Percentiles rank a stretch among this genome's conserved stretches.
Evolutionary conservation across 2,888 invertebrate species (phyloP).

Genomic region (Stegana nigrithorax): DNA sequence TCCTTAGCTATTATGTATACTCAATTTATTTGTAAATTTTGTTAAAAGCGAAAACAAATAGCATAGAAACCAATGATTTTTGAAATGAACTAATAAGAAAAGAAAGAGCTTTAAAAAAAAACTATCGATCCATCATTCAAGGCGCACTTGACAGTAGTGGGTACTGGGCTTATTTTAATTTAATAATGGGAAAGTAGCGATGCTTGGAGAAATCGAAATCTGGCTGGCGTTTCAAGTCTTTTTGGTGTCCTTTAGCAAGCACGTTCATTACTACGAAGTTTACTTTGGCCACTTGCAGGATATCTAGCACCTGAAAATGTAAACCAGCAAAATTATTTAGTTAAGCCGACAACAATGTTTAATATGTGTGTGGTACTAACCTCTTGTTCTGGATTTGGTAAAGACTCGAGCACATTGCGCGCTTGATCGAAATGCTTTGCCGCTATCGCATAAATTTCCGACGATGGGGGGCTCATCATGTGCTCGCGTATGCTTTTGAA

Average conservation of each 20-base stretch:
- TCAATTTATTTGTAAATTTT: slow-evolving; percentile 38
- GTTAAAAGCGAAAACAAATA: neutral
- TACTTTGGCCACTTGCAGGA: slow-evolving; percentile 92
- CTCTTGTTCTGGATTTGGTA: slow-evolving; percentile 84
- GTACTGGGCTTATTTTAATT: slow-evolving; percentile 67
- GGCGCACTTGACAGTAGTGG: neutral
- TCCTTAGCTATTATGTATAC: slow-evolving; percentile 23
- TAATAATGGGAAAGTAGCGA: slow-evolving; percentile 92
- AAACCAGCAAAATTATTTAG: neutral
- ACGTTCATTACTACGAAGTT: slow-evolving; percentile 96
- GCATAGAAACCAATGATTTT: no score
- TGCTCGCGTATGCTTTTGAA: slow-evolving; percentile 85
- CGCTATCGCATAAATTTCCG: slow-evolving; percentile 82
- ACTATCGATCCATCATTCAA: no score
- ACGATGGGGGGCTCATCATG: slow-evolving; percentile 72
- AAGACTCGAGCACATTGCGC: slow-evolving; percentile 83
- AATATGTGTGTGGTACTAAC: slow-evolving; percentile 69
- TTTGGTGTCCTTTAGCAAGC: slow-evolving; percentile 91
- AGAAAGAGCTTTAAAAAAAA: no score
- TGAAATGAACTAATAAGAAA: no score
- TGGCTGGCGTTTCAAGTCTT: slow-evolving; percentile 84
- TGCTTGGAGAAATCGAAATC: slow-evolving; percentile 93
- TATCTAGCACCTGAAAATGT: slow-evolving; percentile 75
- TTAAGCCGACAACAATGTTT: neutral
- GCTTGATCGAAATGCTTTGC: slow-evolving; percentile 95